Conservation (phyloP, 2,797 vertebrate genomes). For the Tenualosa ilisha region DNA sequence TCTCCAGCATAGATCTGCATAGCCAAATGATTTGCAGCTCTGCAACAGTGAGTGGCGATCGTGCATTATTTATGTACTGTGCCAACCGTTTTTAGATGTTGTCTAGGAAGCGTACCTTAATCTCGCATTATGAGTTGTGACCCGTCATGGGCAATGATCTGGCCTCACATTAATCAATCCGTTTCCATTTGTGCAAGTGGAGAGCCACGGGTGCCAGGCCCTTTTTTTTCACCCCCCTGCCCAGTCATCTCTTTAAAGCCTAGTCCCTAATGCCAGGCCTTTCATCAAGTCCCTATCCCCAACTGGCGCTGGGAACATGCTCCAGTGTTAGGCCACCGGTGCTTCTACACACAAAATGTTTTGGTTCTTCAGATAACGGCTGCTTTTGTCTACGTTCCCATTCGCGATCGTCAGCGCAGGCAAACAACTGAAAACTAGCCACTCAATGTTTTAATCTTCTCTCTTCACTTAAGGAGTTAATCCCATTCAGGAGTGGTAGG, state of each 20-base stretch:
- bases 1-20: neutral
- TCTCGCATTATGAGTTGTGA: constrained; percentile 12
- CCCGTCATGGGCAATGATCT: neutral
- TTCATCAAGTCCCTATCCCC: neutral
- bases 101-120: neutral
- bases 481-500: neutral
- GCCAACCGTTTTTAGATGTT: neutral
- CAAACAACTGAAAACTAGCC: neutral
- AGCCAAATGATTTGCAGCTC: neutral
- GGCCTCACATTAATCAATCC: neutral
- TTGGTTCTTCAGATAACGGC: neutral
- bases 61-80: neutral
- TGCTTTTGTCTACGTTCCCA: neutral
- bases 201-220: neutral
- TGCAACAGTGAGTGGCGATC: neutral
- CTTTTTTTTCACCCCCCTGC: neutral
- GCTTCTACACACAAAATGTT: neutral
- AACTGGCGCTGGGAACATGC: neutral
- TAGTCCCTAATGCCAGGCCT: neutral
- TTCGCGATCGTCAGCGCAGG: neutral
- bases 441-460: constrained; percentile 8
- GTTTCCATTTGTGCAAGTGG: neutral
- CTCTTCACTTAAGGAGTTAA: neutral
- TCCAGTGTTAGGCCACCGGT: neutral
- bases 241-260: neutral